Base-by-base conservation (phyloP, 1,140 invertebrate genomes). In the Bombus confusus region DNA sequence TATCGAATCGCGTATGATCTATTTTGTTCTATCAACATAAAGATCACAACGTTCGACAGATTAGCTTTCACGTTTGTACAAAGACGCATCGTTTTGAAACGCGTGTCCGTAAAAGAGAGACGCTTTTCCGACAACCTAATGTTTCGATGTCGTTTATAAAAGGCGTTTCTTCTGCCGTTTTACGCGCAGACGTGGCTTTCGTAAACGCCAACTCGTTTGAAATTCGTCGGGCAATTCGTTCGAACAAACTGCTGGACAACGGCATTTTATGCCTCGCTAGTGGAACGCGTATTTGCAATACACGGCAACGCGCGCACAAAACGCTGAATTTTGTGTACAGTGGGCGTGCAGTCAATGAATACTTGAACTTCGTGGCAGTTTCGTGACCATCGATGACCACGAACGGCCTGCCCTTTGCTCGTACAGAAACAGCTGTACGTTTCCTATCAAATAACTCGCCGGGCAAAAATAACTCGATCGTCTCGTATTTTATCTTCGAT, bases 291-390 rank as follows among this genome's bases (percentile, higher is more conserved):
- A 28, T 57, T 71, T 52, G 3, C 34, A 31, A 25, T 28, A n/a
- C 39, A 41, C n/a, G 9, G 31, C 15, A 25, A 28, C 43, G 47
- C 9, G 31, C 12, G 66, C 37, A 18, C 47, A 5, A 71, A 39
- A 66, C 39, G 39, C 5, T 39, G 43, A 28, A n/a, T 10, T 15
- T 68, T 31, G 34, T 8, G 43, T 66, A 22, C 10, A 72, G 28
- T 39, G 37, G 31, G 31, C 12, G 31, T 12, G 6, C 66, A 66
- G 59, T 52, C n/a, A n/a, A 74, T 47, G 73, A 77, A 68, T 76
- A 68, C 73, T 83, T 76, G 59, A 76, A 76, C 81, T 83, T 83
- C 22, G 3, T 64, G 57, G 28, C n/a, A 68, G 28, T 41, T 68
- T 39, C 73, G 43, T 62, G 25, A 83, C 62, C 34, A 71, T 80